These are phyloP conservation scores for Clitarchus hookeri DNA, from an alignment of 2,888 invertebrate genomes.

Conservation along the genomic window DNA sequence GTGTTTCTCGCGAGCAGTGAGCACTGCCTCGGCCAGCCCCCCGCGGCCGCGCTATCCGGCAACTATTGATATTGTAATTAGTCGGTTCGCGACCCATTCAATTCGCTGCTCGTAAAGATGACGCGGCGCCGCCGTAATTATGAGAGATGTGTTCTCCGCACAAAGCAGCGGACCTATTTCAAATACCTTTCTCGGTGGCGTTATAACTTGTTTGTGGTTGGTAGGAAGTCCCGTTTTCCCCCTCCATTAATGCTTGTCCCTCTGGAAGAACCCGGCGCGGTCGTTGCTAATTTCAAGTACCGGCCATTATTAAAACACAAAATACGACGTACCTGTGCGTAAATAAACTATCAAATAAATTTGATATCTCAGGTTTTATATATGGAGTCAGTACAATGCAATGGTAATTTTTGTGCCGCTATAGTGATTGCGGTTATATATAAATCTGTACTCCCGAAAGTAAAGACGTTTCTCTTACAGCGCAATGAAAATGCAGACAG, in stretches of 20 bases:
- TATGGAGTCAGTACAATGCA: not conserved
- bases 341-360: not conserved
- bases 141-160: not conserved
- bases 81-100: conserved; percentile 14
- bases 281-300: not conserved
- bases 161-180: not conserved
- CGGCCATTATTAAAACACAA: not conserved
- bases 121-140: not conserved
- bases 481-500: too few relatives aligned
- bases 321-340: not conserved
- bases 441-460: not conserved
- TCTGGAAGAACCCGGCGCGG: not conserved
- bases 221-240: not conserved
- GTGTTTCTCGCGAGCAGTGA: too few relatives aligned
- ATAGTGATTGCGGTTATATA: not conserved
- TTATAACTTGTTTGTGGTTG: not conserved
- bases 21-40: not conserved
- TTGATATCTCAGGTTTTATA: not conserved
- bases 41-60: not conserved
- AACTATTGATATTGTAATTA: not conserved
- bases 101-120: not conserved
- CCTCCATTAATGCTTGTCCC: not conserved
- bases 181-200: not conserved
- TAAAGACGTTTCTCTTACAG: not conserved
- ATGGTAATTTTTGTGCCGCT: not conserved